phyloP scores from a whole-genome alignment of 2,888 invertebrate genomes.

The Eilema griseolum region DNA sequence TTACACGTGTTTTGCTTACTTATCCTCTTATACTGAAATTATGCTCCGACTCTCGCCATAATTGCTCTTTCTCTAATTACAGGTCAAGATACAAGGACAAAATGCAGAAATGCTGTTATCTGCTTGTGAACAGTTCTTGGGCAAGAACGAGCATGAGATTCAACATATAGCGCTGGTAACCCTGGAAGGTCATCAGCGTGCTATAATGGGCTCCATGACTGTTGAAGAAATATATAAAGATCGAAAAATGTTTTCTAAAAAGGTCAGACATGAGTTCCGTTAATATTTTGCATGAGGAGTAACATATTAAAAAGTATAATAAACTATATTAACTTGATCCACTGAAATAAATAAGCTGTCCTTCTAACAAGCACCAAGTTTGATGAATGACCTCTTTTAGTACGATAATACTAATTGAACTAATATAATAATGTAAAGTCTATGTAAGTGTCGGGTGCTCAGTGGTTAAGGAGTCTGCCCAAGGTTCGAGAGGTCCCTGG shows the following conservation, averaged over 20 bases:
- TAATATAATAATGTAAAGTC: too few species aligned
- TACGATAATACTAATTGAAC: too few species aligned
- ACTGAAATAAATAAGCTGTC: not conserved
- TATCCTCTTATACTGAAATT: too few species aligned
- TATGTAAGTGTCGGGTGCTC: too few species aligned
- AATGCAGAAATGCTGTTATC: slow-evolving; percentile 96
- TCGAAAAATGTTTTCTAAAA: slow-evolving; percentile 97
- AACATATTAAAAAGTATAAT: not conserved
- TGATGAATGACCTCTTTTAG: too few species aligned
- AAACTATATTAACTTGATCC: not conserved
- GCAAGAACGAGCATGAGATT: slow-evolving; percentile 95
- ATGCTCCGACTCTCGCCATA: too few species aligned
- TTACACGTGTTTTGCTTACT: too few species aligned
- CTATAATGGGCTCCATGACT: slow-evolving; percentile 99
- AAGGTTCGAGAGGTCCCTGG: too few species aligned
- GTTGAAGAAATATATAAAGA: slow-evolving; percentile 99
- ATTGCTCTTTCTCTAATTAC: slow-evolving; percentile 48
- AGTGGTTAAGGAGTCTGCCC: too few species aligned
- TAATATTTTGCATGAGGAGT: not conserved
- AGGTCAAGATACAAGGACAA: slow-evolving; percentile 96
- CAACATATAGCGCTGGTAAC: slow-evolving; percentile 97
- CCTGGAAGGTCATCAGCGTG: slow-evolving; percentile 96
- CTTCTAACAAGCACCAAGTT: too few species aligned
- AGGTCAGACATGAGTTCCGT: slow-evolving; percentile 56
- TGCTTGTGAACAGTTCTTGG: slow-evolving; percentile 97